These are phyloP conservation scores for Arctocebus calabarensis DNA, from an alignment of 2,797 vertebrate species.

Conservation along the genomic window DNA sequence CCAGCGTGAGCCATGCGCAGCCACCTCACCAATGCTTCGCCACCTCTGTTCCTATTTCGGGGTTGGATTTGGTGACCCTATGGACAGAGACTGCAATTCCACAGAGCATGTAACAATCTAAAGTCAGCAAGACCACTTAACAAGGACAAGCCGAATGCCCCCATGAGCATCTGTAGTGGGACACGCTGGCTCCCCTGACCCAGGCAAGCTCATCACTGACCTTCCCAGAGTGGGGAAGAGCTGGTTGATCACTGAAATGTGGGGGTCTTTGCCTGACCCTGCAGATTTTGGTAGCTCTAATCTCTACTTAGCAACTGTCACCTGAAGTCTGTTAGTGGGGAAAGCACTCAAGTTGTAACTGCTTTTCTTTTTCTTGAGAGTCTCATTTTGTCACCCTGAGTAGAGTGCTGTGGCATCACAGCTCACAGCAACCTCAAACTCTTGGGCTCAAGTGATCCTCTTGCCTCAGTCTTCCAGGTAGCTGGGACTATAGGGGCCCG, in stretches of 20 bases:
- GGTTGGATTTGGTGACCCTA: background rate
- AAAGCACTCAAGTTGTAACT: background rate
- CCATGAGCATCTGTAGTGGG: background rate
- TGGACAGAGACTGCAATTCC: background rate
- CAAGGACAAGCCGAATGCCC: background rate
- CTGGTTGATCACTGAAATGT: background rate
- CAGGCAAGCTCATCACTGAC: background rate
- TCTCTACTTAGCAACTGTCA: background rate
- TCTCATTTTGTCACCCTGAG: too few species aligned
- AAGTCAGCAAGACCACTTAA: background rate
- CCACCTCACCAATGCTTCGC: background rate
- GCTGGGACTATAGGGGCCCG: too few species aligned
- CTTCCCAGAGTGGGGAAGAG: background rate
- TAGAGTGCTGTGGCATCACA: too few species aligned
- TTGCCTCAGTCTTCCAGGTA: too few species aligned
- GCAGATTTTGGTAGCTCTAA: background rate
- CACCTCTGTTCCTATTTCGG: background rate
- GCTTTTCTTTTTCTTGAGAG: background rate
- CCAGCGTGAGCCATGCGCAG: background rate
- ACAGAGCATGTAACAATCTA: background rate
- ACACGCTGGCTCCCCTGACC: background rate
- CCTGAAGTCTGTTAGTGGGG: background rate
- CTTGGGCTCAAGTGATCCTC: too few species aligned
- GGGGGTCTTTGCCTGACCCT: background rate
- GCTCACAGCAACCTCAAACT: too few species aligned